These are phyloP conservation scores for Nephila pilipes DNA, from an alignment of 1,140 invertebrate genomes.

Conservation along the genomic window DNA sequence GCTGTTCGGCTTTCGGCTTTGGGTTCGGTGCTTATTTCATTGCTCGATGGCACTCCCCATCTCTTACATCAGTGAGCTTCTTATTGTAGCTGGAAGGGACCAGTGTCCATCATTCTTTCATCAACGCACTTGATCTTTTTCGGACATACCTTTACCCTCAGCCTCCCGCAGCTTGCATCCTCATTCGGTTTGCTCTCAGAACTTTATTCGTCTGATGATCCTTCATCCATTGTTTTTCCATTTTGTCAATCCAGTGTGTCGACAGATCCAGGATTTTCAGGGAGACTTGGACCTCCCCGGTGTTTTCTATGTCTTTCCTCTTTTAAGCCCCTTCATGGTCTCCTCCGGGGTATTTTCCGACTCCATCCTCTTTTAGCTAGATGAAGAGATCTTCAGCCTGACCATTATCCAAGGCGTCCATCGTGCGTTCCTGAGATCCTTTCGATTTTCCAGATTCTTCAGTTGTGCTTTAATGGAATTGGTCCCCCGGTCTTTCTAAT, in stretches of 20 bases:
- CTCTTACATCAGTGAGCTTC: background rate
- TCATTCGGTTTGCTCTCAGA: too few species aligned
- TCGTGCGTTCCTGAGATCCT: too few species aligned
- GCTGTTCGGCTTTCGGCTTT: background rate
- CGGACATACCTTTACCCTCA: too few species aligned
- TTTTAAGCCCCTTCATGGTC: background rate
- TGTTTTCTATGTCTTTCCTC: background rate
- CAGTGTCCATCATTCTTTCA: background rate
- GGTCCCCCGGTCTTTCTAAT: conserved; percentile 1
- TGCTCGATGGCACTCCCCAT: background rate
- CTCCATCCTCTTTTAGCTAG: background rate
- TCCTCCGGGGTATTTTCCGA: background rate
- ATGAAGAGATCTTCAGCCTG: background rate
- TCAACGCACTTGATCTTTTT: too few species aligned
- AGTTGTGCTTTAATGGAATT: background rate
- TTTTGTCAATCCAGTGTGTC: background rate
- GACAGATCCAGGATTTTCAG: background rate
- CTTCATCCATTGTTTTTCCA: background rate
- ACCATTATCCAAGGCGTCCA: too few species aligned
- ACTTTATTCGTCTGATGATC: background rate
- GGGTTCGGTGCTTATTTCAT: too few species aligned
- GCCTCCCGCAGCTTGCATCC: too few species aligned
- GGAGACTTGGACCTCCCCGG: background rate
- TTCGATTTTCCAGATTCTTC: background rate
- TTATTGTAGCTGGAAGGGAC: background rate